phyloP scores from a whole-genome alignment of 2,113 vertebrate genomes.

The Lanius collurio region DNA sequence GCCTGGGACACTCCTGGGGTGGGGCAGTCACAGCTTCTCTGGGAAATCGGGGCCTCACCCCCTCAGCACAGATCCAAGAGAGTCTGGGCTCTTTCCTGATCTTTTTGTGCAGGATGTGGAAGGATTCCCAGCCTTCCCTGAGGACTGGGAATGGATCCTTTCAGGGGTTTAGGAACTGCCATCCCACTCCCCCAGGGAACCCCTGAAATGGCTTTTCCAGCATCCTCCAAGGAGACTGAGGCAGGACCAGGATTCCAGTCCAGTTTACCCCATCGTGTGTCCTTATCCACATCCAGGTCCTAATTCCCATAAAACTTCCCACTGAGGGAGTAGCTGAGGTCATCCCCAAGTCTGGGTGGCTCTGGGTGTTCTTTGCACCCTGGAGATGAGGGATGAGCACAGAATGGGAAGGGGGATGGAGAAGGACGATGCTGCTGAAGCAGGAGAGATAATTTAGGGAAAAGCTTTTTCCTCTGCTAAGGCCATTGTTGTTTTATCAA shows the following conservation, averaged over 20 bases:
- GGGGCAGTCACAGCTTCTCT: not conserved
- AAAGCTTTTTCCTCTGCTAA: not conserved
- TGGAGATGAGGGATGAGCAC: not conserved
- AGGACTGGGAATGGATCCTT: not conserved
- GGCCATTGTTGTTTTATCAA: not conserved
- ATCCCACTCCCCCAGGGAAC: not conserved
- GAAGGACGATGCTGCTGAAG: not conserved
- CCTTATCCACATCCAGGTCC: not conserved
- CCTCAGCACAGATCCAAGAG: rapidly evolving
- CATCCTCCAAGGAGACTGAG: rapidly evolving
- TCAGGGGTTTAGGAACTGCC: not conserved
- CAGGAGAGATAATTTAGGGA: not conserved
- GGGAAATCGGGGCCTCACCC: not conserved
- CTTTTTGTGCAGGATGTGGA: not conserved
- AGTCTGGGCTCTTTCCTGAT: not conserved
- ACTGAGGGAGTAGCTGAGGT: not conserved
- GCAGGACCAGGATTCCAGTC: not conserved
- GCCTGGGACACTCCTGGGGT: not conserved
- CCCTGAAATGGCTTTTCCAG: not conserved
- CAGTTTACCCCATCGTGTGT: rapidly evolving
- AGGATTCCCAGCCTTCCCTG: not conserved
- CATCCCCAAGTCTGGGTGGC: not conserved
- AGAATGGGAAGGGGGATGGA: not conserved
- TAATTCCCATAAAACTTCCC: not conserved
- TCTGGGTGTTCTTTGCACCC: not conserved